These are phyloP conservation scores for Actias luna DNA, from an alignment of 2,888 invertebrate species.

Conservation along the genomic window DNA sequence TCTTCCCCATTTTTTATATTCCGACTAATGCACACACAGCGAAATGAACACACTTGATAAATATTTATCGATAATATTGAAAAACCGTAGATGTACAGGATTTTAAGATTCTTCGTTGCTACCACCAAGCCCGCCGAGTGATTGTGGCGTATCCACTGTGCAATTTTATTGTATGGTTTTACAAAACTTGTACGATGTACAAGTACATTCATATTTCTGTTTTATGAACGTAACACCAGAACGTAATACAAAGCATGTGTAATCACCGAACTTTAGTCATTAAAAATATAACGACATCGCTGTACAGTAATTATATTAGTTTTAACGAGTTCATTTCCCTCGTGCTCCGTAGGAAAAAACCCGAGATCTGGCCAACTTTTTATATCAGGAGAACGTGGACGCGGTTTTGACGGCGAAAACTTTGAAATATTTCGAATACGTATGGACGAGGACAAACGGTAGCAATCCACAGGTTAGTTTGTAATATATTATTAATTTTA, in stretches of 20 bases:
- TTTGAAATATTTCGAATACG: constrained; percentile 76
- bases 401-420: constrained; percentile 64
- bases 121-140: no score
- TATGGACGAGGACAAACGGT: constrained; percentile 78
- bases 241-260: constrained; percentile 16
- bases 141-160: no score
- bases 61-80: no score
- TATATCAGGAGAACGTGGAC: constrained; percentile 72
- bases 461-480: constrained; percentile 69
- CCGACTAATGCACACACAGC: no score
- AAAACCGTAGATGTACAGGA: no score
- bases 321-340: constrained; percentile 55
- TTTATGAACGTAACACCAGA: constrained; percentile 13
- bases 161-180: not conserved
- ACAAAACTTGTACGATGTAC: not conserved
- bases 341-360: constrained; percentile 65
- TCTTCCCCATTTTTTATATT: no score
- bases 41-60: no score
- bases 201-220: not conserved
- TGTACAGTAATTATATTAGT: constrained; percentile 55
- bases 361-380: constrained; percentile 68
- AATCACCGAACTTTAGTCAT: constrained; percentile 53
- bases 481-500: constrained; percentile 13
- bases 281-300: constrained; percentile 56
- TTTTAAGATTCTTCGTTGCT: no score